A percentile compares a stretch with the other conserved stretches of the same genome.
Evolutionary conservation across 2,113 vertebrate species (phyloP).

Genomic region (Regulus satrapa): DNA sequence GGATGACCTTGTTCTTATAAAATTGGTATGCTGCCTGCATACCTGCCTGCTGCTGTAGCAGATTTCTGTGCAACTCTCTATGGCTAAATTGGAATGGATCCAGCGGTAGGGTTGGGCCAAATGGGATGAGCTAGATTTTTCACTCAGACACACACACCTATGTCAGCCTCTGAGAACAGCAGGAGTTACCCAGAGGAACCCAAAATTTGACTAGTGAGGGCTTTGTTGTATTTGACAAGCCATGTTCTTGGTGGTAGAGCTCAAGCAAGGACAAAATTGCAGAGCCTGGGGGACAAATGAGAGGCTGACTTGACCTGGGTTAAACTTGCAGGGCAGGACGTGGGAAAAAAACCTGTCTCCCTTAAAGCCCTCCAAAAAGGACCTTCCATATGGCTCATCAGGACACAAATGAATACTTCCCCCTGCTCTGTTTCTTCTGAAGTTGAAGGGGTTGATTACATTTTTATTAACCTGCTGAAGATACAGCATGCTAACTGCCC

Average conservation of each 20-base stretch:
- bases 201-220: neutral
- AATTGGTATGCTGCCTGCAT: neutral
- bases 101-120: neutral
- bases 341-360: neutral
- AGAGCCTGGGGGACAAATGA: neutral
- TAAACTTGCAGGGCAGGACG: neutral
- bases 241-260: neutral
- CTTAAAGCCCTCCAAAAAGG: neutral
- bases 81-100: neutral
- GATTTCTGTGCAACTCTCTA: neutral
- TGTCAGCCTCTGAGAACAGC: neutral
- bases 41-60: slow-evolving; percentile 9
- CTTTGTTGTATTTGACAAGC: neutral
- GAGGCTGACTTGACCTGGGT: neutral
- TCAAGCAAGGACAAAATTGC: neutral
- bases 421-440: neutral
- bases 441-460: neutral
- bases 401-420: neutral
- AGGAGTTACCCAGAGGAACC: neutral
- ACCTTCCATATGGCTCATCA: neutral
- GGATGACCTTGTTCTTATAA: neutral
- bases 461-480: neutral
- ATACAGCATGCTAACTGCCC: neutral
- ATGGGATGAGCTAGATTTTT: slow-evolving; percentile 5
- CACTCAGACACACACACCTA: neutral